phyloP scores from a whole-genome alignment of 2,888 invertebrate species.

The Azorinus chamasolen region DNA sequence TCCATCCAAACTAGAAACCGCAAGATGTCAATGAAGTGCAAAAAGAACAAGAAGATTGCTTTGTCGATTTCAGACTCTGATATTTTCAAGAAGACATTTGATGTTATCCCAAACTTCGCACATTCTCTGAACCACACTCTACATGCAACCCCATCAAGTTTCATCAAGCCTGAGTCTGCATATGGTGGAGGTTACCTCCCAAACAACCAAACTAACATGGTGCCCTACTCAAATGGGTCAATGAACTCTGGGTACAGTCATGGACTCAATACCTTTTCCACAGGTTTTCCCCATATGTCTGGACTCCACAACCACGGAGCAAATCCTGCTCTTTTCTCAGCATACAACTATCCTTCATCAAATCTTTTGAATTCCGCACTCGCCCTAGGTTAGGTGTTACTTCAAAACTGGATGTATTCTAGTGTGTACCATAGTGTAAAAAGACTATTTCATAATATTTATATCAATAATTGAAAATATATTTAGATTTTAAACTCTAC shows the following conservation, averaged over 20 bases:
- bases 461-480: too few species aligned
- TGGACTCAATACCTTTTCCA: constrained; percentile 1
- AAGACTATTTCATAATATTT: too few species aligned
- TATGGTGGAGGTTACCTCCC: constrained; percentile 27
- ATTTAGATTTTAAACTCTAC: too few species aligned
- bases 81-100: constrained; percentile 40
- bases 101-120: constrained; percentile 18
- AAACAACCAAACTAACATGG: constrained; percentile 19
- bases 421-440: too few species aligned
- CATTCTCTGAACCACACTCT: constrained; percentile 39
- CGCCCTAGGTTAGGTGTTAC: constrained; percentile 33
- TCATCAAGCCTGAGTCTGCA: constrained; percentile 40
- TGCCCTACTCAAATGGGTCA: constrained; percentile 14
- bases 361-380: constrained; percentile 51
- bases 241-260: constrained; percentile 8
- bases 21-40: constrained; percentile 87
- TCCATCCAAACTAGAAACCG: constrained; percentile 97
- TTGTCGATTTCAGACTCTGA: constrained; percentile 55
- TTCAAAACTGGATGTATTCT: too few species aligned
- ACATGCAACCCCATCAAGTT: constrained; percentile 24
- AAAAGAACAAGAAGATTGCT: constrained; percentile 54
- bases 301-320: constrained; percentile 19
- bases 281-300: constrained; percentile 45
- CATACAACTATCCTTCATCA: constrained; percentile 39
- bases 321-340: constrained; percentile 17